These are phyloP conservation scores for Xylota sylvarum DNA, from an alignment of 2,888 invertebrate species.

Conservation along the genomic window DNA sequence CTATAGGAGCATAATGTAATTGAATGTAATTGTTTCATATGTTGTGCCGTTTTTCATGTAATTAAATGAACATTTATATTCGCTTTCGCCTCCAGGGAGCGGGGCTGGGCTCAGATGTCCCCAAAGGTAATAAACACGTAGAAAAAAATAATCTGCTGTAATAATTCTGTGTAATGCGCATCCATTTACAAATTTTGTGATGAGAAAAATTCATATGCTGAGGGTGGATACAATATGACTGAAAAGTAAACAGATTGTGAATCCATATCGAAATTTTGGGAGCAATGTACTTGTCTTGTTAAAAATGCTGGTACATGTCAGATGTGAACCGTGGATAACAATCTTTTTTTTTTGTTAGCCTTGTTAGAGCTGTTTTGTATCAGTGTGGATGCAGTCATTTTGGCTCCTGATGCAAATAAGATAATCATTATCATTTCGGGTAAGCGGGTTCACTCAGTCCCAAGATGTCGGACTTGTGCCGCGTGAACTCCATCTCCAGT, in stretches of 20 bases:
- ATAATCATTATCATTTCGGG: too few relatives aligned
- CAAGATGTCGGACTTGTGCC: too few relatives aligned
- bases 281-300: too few relatives aligned
- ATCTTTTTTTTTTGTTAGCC: too few relatives aligned
- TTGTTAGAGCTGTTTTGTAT: too few relatives aligned
- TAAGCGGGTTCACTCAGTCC: too few relatives aligned
- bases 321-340: too few relatives aligned
- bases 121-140: conserved; percentile 74
- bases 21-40: conserved; percentile 69
- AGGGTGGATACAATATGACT: conserved; percentile 37
- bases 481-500: too few relatives aligned
- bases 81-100: conserved; percentile 10
- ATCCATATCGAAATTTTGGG: neutral
- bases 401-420: too few relatives aligned
- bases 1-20: conserved; percentile 36
- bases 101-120: conserved; percentile 67
- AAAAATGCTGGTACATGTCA: too few relatives aligned
- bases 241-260: conserved; percentile 15
- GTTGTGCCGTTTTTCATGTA: conserved; percentile 61
- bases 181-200: conserved; percentile 63
- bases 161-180: conserved; percentile 72
- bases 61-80: conserved; percentile 73
- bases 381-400: too few relatives aligned
- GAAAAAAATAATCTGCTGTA: conserved; percentile 72
- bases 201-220: conserved; percentile 55